Percentiles rank a stretch among this genome's conserved stretches.
phyloP scores from a whole-genome alignment of 2,113 vertebrate genomes.

The Marcusenius ussheri region DNA sequence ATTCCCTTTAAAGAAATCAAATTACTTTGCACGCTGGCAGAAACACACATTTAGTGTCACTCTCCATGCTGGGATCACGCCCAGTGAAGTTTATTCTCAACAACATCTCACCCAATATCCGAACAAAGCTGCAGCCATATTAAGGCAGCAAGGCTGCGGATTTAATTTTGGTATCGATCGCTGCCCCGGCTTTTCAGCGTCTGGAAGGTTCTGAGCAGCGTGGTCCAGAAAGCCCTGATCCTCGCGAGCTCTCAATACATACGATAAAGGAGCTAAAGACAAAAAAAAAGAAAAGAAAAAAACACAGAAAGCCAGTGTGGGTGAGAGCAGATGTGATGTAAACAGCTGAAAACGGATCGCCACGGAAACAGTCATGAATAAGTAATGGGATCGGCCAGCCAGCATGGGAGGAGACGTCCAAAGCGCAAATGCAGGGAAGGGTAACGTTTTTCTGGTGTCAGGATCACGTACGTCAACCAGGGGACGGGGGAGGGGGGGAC shows the following conservation, averaged over 20 bases:
- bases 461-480: not conserved
- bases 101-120: not conserved
- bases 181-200: constrained; percentile 31
- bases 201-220: constrained; percentile 23
- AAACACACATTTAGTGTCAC: not conserved
- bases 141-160: constrained; percentile 23
- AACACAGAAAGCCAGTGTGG: not conserved
- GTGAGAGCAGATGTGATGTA: not conserved
- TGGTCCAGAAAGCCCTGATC: not conserved
- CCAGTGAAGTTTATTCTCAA: not conserved
- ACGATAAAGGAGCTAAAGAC: not conserved
- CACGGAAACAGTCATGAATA: constrained; percentile 8
- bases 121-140: constrained; percentile 20
- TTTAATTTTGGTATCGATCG: constrained; percentile 39
- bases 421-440: not conserved
- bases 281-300: not conserved
- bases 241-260: not conserved
- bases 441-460: not conserved
- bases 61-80: not conserved
- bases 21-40: not conserved
- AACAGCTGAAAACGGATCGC: not conserved
- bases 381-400: not conserved
- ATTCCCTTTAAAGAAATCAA: not conserved
- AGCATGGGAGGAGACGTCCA: not conserved
- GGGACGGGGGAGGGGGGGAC: not conserved